Evolutionary conservation across 2,888 invertebrate genomes (phyloP).

Genomic region (Prostheceraeus crozeri): DNA sequence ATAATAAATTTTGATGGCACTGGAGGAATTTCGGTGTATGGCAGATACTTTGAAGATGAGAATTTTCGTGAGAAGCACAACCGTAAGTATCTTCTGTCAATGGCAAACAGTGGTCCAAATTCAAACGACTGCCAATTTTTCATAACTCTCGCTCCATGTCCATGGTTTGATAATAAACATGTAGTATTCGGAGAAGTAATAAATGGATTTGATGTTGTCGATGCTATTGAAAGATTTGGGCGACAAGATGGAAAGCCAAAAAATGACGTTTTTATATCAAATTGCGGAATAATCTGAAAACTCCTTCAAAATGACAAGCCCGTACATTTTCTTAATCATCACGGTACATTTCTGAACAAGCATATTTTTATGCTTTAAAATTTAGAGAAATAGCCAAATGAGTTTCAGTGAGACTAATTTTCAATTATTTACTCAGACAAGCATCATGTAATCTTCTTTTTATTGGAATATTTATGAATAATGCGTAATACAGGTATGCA

Average conservation of each 20-base stretch:
- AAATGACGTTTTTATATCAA: slow-evolving; percentile 41
- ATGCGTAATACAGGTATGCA: no score
- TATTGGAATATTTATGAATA: no score
- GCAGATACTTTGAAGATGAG: slow-evolving; percentile 87
- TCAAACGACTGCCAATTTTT: slow-evolving; percentile 97
- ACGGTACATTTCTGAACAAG: no score
- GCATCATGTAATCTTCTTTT: no score
- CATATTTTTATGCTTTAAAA: no score
- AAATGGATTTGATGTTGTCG: slow-evolving; percentile 82
- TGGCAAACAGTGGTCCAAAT: slow-evolving; percentile 91
- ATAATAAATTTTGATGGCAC: slow-evolving; percentile 56
- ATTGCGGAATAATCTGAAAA: slow-evolving; percentile 43
- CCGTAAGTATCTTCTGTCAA: slow-evolving; percentile 74
- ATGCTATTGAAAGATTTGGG: slow-evolving; percentile 62
- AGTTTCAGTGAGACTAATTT: no score
- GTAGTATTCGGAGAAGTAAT: slow-evolving; percentile 85
- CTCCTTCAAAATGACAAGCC: no score
- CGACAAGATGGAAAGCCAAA: slow-evolving; percentile 52
- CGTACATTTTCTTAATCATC: no score
- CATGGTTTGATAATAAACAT: slow-evolving; percentile 86
- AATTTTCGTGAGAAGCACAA: slow-evolving; percentile 91
- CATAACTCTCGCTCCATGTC: slow-evolving; percentile 70
- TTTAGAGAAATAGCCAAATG: no score
- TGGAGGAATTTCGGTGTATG: slow-evolving; percentile 88
- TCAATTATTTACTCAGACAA: no score